A percentile compares a stretch with the other conserved stretches of the same genome.
phyloP scores from a whole-genome alignment of 1,140 invertebrate species.

The Halesus radiatus region DNA sequence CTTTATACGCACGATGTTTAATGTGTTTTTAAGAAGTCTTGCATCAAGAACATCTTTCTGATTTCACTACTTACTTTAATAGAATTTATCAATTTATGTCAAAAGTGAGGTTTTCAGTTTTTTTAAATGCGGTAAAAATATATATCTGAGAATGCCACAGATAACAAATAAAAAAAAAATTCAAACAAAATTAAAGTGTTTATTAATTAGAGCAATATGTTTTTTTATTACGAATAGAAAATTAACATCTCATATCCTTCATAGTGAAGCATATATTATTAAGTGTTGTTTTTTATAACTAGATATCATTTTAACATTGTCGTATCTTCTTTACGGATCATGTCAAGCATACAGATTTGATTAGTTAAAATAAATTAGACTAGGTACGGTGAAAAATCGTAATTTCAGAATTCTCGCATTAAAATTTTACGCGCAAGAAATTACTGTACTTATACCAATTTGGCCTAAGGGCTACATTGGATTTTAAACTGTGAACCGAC shows the following conservation, averaged over 20 bases:
- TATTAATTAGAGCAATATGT: too few relatives aligned
- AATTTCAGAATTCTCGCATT: conserved; percentile 14
- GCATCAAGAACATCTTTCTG: too few relatives aligned
- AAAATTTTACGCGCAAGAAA: conserved; percentile 8
- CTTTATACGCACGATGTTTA: conserved; percentile 11
- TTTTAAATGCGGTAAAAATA: too few relatives aligned
- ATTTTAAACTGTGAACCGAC: conserved; percentile 38
- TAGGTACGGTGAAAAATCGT: conserved; percentile 12
- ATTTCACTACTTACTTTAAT: too few relatives aligned
- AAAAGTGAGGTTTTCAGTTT: too few relatives aligned
- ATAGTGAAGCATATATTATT: background rate
- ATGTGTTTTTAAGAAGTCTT: too few relatives aligned
- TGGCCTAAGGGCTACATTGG: conserved; percentile 34
- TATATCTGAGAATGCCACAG: too few relatives aligned
- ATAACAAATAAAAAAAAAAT: background rate
- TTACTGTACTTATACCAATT: conserved; percentile 13
- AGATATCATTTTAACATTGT: background rate
- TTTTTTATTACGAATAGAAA: too few relatives aligned
- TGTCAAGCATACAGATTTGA: conserved; percentile 1
- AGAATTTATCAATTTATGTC: too few relatives aligned
- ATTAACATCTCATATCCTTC: background rate
- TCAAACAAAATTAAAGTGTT: background rate
- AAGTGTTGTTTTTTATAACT: background rate
- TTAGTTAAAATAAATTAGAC: conserved; percentile 23
- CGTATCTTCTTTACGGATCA: background rate